Evolutionary conservation across 2,113 vertebrate genomes (phyloP).

Genomic region (Misgurnus anguillicaudatus): DNA sequence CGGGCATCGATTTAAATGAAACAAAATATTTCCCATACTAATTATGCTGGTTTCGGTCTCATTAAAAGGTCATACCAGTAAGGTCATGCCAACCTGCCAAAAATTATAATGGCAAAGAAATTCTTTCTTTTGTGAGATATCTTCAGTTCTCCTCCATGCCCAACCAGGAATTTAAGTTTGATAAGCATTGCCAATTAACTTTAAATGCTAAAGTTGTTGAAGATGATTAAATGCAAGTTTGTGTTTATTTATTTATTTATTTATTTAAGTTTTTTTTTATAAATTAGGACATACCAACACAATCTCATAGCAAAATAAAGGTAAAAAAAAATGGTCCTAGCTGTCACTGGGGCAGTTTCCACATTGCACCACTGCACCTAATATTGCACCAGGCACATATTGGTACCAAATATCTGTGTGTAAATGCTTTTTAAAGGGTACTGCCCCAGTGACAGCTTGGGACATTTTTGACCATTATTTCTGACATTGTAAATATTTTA

Average conservation of each 20-base stretch:
- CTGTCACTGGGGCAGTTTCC: too few species aligned
- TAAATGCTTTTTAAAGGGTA: too few species aligned
- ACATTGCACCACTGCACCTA: too few species aligned
- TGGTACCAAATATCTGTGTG: too few species aligned
- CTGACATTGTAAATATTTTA: too few species aligned
- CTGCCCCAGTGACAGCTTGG: too few species aligned
- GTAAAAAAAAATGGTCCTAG: too few species aligned
- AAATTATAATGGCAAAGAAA: conserved; percentile 14
- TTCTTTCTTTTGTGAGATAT: neutral
- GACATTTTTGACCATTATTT: too few species aligned
- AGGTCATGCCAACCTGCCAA: conserved; percentile 25
- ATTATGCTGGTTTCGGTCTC: conserved; percentile 1
- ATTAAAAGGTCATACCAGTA: conserved; percentile 2
- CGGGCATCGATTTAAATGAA: neutral
- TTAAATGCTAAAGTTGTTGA: neutral
- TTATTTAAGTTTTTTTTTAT: neutral
- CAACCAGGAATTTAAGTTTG: neutral
- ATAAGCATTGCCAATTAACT: neutral
- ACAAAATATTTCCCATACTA: neutral
- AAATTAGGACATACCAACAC: neutral
- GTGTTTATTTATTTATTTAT: neutral
- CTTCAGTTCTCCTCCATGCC: neutral
- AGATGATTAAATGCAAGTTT: neutral
- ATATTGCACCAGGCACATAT: too few species aligned
- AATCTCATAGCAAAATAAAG: too few species aligned